phyloP scores from a whole-genome alignment of 1,140 invertebrate species.

The Lasioglossum baleicum region DNA sequence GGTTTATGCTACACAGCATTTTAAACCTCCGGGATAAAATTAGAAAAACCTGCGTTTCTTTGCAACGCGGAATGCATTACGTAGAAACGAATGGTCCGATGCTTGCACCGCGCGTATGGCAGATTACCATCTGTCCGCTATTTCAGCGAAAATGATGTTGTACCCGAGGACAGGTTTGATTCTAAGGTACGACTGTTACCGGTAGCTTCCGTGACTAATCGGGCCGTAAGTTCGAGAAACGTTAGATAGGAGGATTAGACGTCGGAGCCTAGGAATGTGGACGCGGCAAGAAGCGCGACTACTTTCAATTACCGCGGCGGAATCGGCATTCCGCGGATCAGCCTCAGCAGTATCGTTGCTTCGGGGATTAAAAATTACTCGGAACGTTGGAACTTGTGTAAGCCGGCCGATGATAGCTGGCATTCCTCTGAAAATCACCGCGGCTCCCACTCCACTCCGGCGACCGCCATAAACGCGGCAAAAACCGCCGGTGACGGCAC shows the following conservation, averaged over 20 bases:
- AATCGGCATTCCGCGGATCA: constrained; percentile 30
- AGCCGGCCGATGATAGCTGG: constrained; percentile 23
- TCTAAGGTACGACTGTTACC: background rate
- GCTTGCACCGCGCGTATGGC: too few relatives aligned
- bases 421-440: constrained; percentile 34
- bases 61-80: too few relatives aligned
- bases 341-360: constrained; percentile 17
- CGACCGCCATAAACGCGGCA: constrained; percentile 4
- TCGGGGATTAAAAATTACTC: constrained; percentile 32
- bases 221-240: background rate
- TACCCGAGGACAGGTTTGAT: background rate
- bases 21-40: too few relatives aligned
- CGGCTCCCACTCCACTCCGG: constrained; percentile 1
- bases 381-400: constrained; percentile 25
- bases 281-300: constrained; percentile 9
- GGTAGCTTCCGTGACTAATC: constrained; percentile 26
- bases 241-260: constrained; percentile 22
- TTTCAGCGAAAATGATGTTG: background rate
- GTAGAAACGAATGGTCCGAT: too few relatives aligned
- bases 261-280: constrained; percentile 30
- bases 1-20: too few relatives aligned
- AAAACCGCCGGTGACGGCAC: background rate
- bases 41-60: too few relatives aligned
- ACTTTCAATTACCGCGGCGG: constrained; percentile 31
- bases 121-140: too few relatives aligned